Base-by-base conservation (phyloP, 2,888 invertebrate genomes). In the Halictus ligatus region DNA sequence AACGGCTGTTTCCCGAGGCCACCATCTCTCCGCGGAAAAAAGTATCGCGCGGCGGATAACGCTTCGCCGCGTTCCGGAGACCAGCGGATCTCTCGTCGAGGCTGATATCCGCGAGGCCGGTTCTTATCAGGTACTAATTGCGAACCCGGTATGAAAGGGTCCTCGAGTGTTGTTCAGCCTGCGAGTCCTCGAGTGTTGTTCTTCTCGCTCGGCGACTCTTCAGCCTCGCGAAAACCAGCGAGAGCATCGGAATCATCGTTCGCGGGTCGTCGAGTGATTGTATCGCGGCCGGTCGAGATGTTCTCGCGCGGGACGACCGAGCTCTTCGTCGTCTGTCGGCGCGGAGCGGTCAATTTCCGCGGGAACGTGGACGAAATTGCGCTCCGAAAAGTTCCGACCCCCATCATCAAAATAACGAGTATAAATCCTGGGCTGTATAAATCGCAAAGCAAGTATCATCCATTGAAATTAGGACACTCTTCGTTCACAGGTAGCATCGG, bases 181-280 rank as follows among this genome's bases (percentile, higher is more conserved):
- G n/a, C n/a, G n/a, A n/a, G 75, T 77, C 25, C 46, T 75, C 40
- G 46, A 77, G 71, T 25, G 74, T 48, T 75, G 46, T 58, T 74
- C 29, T 25, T 50, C 74, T 64, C 78, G n/a, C 25, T 75, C 71
- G 82, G 48, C 72, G 74, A 80, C 81, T 50, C 71, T 75, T 81
- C 84, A 29, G 69, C 21, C 48, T 71, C 80, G 35, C 60, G 73
- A 85, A 58, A 80, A 77, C 67, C 12, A 78, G 78, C 46, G 18
- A 69, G 89, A 80, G 79, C 74, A 72, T 81, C 80, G 75, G 75
- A 71, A 29, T 40, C 77, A 58, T 80, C 82, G 72, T 43, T 54
- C 80, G 78, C 43, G 77, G 81, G 78, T 75, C 73, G 80, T 29
- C 25, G 54, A 60, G 60, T 72, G 81, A 84, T 75, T 83, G 80